These are phyloP conservation scores for Proales similis DNA, from an alignment of 1,140 invertebrate genomes.

Conservation along the genomic window DNA sequence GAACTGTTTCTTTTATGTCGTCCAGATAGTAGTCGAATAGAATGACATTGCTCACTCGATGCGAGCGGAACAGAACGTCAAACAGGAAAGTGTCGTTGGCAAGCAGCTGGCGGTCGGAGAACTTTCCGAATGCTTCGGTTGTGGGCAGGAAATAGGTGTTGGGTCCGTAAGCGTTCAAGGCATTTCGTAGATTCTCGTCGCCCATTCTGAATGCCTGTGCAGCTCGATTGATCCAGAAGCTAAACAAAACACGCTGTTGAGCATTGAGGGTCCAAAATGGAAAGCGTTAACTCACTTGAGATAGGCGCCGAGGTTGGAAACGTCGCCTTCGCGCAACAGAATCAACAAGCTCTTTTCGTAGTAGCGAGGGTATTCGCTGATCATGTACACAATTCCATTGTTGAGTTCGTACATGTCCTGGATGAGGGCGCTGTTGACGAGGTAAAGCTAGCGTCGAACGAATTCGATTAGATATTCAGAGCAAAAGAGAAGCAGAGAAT, in stretches of 20 bases:
- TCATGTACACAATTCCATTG: conserved; percentile 25
- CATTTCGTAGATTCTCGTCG: conserved; percentile 32
- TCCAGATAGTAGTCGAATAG: conserved; percentile 34
- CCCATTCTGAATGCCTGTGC: conserved; percentile 12
- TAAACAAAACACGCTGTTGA: too few species aligned
- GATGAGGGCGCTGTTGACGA: conserved; percentile 29
- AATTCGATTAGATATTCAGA: too few species aligned
- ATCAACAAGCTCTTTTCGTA: conserved; percentile 31
- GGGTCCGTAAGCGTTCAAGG: conserved; percentile 5
- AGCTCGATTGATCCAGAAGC: conserved; percentile 15
- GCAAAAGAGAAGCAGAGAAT: too few species aligned
- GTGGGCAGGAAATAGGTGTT: conserved; percentile 33
- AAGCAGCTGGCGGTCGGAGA: conserved; percentile 8
- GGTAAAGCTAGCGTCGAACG: too few species aligned
- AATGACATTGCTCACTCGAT: conserved; percentile 17
- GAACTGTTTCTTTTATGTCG: not conserved
- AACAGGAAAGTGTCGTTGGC: conserved; percentile 29
- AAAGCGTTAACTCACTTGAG: too few species aligned
- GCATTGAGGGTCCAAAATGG: too few species aligned
- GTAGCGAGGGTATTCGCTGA: conserved; percentile 19
- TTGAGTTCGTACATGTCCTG: conserved; percentile 13
- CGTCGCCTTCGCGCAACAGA: conserved; percentile 22
- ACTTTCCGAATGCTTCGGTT: conserved; percentile 6
- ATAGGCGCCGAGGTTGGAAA: not conserved
- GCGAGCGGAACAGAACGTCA: conserved; percentile 10